Evolutionary conservation across 2,888 invertebrate species (phyloP).

Genomic region (Chorisops tibialis): DNA sequence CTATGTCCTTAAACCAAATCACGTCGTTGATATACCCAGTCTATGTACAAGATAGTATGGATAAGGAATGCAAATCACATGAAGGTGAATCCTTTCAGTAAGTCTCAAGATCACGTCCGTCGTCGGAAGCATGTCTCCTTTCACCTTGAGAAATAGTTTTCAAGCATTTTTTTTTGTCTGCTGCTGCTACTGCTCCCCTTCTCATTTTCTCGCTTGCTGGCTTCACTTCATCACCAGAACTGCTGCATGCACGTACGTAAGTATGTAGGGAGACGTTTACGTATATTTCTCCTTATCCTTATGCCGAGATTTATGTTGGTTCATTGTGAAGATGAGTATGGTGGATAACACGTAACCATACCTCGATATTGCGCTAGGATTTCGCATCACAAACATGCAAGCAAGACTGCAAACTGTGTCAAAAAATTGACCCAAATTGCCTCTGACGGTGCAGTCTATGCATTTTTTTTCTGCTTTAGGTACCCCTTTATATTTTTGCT

Average conservation of each 20-base stretch:
- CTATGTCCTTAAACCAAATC: slow-evolving; percentile 13
- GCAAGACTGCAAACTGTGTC: slow-evolving; percentile 21
- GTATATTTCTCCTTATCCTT: too few species aligned
- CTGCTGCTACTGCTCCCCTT: not conserved
- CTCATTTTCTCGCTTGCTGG: not conserved
- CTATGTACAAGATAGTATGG: not conserved
- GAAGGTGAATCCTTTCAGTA: slow-evolving; percentile 21
- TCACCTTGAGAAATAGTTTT: slow-evolving; percentile 16
- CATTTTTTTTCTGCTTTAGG: slow-evolving; percentile 10
- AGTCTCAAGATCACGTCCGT: slow-evolving; percentile 24
- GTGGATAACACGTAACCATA: not conserved
- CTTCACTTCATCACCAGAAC: not conserved
- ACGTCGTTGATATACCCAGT: slow-evolving; percentile 13
- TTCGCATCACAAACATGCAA: not conserved
- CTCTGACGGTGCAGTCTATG: slow-evolving; percentile 25
- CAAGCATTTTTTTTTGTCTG: not conserved
- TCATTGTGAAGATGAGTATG: too few species aligned
- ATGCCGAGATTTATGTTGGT: too few species aligned
- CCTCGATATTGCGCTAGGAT: not conserved
- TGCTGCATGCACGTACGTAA: too few species aligned
- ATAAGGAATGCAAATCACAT: slow-evolving; percentile 10
- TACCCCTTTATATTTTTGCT: slow-evolving; percentile 2
- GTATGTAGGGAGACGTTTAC: too few species aligned
- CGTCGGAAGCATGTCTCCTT: slow-evolving; percentile 19
- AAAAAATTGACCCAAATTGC: slow-evolving; percentile 30